Conservation (phyloP, 2,113 vertebrate species). For the Noctilio leporinus region DNA sequence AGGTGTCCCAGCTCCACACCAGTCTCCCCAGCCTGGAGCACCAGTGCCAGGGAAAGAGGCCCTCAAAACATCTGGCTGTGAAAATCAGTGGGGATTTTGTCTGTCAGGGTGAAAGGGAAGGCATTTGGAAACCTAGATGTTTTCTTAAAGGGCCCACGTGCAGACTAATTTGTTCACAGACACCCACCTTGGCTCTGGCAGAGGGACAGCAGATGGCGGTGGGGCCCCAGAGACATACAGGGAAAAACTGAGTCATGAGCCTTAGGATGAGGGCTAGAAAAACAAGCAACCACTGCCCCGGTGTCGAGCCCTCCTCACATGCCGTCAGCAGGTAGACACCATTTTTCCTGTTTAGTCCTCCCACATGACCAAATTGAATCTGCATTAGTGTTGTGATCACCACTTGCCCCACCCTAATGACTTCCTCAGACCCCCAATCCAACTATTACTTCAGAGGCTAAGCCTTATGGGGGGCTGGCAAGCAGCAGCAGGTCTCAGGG, state of each 20-base stretch:
- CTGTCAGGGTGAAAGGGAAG: not conserved
- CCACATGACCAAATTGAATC: not conserved
- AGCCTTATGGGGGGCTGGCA: not conserved
- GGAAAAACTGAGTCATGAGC: not conserved
- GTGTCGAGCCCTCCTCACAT: not conserved
- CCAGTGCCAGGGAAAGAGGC: not conserved
- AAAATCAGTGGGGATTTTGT: not conserved
- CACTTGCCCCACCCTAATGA: not conserved
- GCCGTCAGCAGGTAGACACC: not conserved
- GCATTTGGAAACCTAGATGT: not conserved
- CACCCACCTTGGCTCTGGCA: not conserved
- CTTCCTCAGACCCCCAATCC: not conserved
- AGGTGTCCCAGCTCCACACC: not conserved
- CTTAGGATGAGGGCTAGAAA: not conserved
- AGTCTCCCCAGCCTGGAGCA: not conserved
- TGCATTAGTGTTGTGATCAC: not conserved
- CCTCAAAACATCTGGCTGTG: not conserved
- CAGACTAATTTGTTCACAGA: not conserved
- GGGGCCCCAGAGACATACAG: not conserved
- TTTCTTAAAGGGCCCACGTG: not conserved
- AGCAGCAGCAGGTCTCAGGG: not conserved
- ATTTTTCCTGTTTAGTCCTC: not conserved
- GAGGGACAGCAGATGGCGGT: not conserved
- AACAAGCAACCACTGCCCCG: not conserved
- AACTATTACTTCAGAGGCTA: not conserved